A percentile compares a stretch with the other conserved stretches of the same genome.
phyloP scores from a whole-genome alignment of 2,888 invertebrate genomes.

The Ephialtes manifestator region DNA sequence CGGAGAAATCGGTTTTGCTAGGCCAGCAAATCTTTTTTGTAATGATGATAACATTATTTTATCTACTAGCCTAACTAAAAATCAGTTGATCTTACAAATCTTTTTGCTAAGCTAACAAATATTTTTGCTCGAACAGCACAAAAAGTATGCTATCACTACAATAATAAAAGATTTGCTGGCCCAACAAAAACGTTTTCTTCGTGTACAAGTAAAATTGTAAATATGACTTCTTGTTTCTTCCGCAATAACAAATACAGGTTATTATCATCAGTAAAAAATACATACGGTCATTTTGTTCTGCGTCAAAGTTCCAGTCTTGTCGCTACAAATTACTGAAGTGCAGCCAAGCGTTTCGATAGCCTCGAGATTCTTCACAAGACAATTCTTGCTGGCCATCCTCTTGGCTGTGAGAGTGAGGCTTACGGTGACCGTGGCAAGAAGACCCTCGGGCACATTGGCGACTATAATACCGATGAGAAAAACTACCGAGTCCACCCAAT shows the following conservation, averaged over 20 bases:
- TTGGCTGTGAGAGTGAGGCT: constrained; percentile 93
- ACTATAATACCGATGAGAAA: constrained; percentile 92
- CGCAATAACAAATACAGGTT: not conserved
- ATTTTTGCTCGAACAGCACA: too few species aligned
- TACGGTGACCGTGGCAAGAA: constrained; percentile 92
- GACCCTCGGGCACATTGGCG: constrained; percentile 93
- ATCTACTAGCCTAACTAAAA: too few species aligned
- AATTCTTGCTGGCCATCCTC: constrained; percentile 91
- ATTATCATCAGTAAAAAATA: constrained; percentile 83
- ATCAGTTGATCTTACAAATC: too few species aligned
- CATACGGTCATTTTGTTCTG: constrained; percentile 91
- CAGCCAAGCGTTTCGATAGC: constrained; percentile 93
- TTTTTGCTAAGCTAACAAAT: too few species aligned
- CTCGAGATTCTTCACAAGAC: constrained; percentile 92
- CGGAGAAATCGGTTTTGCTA: too few species aligned
- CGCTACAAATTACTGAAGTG: constrained; percentile 93
- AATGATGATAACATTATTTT: too few species aligned
- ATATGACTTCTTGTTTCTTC: too few species aligned
- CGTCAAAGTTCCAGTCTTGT: constrained; percentile 93
- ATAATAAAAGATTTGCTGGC: too few species aligned
- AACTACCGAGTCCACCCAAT: constrained; percentile 90
- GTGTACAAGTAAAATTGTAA: too few species aligned
- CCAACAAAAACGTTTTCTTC: too few species aligned
- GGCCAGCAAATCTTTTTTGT: too few species aligned
- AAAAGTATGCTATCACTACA: too few species aligned